A percentile compares a stretch with the other conserved stretches of the same genome.
Conservation (phyloP, 2,797 vertebrate species). For the Neoniphon sammara region DNA sequence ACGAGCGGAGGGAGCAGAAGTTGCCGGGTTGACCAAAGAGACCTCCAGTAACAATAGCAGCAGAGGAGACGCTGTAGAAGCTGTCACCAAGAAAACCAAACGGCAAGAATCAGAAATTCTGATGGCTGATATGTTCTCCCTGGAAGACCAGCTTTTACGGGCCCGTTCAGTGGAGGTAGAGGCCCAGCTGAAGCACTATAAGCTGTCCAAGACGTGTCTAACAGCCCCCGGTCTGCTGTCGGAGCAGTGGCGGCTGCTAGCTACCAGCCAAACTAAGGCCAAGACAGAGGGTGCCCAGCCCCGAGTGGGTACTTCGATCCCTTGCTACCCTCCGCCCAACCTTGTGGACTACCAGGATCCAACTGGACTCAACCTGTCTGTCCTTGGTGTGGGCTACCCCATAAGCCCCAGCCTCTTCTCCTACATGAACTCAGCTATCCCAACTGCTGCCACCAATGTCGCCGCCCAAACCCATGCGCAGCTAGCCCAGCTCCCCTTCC, state of each 20-base stretch:
- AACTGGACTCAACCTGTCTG: conserved; percentile 89
- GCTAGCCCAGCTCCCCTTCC: conserved; percentile 88
- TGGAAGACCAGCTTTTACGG: conserved; percentile 85
- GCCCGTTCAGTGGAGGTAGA: conserved; percentile 86
- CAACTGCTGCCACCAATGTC: conserved; percentile 63
- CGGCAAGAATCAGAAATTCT: conserved; percentile 84
- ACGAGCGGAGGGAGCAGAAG: conserved; percentile 50
- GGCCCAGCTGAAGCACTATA: conserved; percentile 85
- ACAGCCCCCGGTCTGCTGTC: conserved; percentile 80
- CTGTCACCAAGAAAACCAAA: conserved; percentile 73
- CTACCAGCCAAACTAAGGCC: conserved; percentile 79
- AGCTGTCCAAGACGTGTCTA: conserved; percentile 85
- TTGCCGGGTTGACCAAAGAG: conserved; percentile 56
- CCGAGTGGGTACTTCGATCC: conserved; percentile 78
- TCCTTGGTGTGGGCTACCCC: conserved; percentile 93
- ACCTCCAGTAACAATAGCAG: conserved; percentile 29
- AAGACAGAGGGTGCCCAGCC: conserved; percentile 75
- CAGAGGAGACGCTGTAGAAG: conserved; percentile 52
- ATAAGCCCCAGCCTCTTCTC: conserved; percentile 91
- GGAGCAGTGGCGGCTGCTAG: conserved; percentile 89
- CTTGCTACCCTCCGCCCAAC: conserved; percentile 89
- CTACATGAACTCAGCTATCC: conserved; percentile 89
- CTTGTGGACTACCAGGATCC: conserved; percentile 89
- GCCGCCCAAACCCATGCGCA: conserved; percentile 80
- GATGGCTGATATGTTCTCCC: conserved; percentile 88